These are phyloP conservation scores for Caenorhabditis zanzibari DNA, from an alignment of 2,888 invertebrate species.

Conservation along the genomic window DNA sequence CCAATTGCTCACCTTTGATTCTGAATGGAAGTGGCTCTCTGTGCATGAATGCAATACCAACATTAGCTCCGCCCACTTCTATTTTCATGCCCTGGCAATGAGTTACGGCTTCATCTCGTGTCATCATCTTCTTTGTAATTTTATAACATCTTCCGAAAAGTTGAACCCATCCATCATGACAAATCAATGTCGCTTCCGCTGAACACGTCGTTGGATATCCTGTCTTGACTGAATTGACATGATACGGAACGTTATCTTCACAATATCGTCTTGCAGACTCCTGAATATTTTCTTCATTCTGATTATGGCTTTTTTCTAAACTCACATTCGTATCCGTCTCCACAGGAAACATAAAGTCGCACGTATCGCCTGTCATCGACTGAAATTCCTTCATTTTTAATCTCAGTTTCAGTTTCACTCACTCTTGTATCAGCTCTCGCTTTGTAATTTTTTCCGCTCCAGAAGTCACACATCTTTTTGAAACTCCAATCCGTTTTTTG, in stretches of 20 bases:
- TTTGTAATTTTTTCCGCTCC: not conserved
- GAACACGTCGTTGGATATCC: not conserved
- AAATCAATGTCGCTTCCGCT: slow-evolving; percentile 8
- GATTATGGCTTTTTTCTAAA: too few relatives aligned
- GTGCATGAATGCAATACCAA: slow-evolving; percentile 14
- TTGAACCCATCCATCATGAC: slow-evolving; percentile 22
- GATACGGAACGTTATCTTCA: slow-evolving; percentile 8
- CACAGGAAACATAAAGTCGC: not conserved
- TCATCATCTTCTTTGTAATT: slow-evolving; percentile 2
- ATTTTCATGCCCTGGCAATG: not conserved
- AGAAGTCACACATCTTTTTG: not conserved
- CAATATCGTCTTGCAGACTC: not conserved
- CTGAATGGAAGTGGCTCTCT: slow-evolving; percentile 13
- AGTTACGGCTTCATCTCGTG: not conserved
- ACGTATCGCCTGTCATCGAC: not conserved
- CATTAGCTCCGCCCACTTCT: too few relatives aligned
- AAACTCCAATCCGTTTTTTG: not conserved
- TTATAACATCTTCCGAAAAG: slow-evolving; percentile 35
- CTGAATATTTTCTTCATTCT: too few relatives aligned
- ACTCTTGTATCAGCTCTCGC: not conserved
- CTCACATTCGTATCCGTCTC: not conserved
- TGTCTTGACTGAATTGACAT: not conserved
- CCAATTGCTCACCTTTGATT: not conserved
- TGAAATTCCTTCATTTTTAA: not conserved
- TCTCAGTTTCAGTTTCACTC: too few relatives aligned